Base-by-base conservation (phyloP, 2,888 invertebrate species). In the Vandiemenella viatica region DNA sequence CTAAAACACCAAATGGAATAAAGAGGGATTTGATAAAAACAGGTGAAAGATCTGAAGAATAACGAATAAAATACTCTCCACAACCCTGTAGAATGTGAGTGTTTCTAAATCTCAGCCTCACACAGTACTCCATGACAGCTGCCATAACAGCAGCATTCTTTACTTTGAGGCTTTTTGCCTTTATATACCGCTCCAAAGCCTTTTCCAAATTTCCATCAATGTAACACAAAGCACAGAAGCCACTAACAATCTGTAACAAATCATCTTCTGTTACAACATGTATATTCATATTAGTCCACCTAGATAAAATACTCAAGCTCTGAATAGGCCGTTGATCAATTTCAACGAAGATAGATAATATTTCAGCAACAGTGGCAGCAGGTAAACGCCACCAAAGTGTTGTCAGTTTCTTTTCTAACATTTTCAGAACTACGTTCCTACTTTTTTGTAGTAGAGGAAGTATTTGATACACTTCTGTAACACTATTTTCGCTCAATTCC, bases 201-300 rank as follows among this genome's bases (percentile, higher is more conserved):
- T 66, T 70, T 56, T 77, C 73, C 26, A 81, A 63, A 57, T 70
- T 69, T 38, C 65, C 56, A 63, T 79, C 77, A 26, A 68, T 67
- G 56, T 75, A 76, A 43, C 73, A 69, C 7, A 77, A 63, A 38
- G 66, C 65, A 4, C 70, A 72, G 43, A 79, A 70, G 52, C 72
- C 72, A 42, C 71, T 67, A 18, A 78, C 61, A 42, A 79, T 63
- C 43, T 74, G 63, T 13, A 75, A 58, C 2, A 67, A 46, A 43
- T 77, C 68, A 48, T 71, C 72, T 58, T 80, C 78, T 51, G 71
- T 70, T 13, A 77, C 61, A 6, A 70, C 66, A 63, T 78, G 76
- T 45, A 81, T 74, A 56, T 79, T 77, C 16, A 73, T 64, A 51
- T 68, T 69, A 5, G 76, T 63, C 80, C 81, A 83, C 45, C 74